Evolutionary conservation across 2,113 vertebrate species (phyloP).

Genomic region (Aramus guarauna): DNA sequence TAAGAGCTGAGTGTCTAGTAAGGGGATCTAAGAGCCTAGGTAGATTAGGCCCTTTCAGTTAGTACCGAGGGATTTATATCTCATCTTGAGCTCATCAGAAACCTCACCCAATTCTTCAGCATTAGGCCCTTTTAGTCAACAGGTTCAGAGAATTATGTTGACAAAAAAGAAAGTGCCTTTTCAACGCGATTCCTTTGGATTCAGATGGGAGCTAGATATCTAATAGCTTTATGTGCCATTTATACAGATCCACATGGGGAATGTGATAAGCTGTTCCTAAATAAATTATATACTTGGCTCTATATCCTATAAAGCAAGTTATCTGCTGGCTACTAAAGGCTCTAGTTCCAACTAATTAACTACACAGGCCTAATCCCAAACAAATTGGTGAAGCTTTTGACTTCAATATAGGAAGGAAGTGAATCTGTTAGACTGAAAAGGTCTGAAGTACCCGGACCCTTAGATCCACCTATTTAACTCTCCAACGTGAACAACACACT

Average conservation of each 20-base stretch:
- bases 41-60: not conserved
- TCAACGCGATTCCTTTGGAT: not conserved
- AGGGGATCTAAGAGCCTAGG: not conserved
- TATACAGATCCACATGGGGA: not conserved
- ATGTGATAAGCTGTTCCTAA: not conserved
- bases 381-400: not conserved
- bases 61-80: not conserved
- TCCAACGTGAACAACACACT: not conserved
- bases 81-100: not conserved
- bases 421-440: not conserved
- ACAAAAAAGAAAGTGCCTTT: not conserved
- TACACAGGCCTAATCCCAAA: not conserved
- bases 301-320: not conserved
- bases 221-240: not conserved
- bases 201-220: not conserved
- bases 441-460: not conserved
- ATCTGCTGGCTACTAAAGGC: not conserved
- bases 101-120: not conserved
- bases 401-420: not conserved
- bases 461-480: not conserved
- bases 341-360: not conserved
- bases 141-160: not conserved
- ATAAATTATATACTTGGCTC: not conserved
- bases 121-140: not conserved
- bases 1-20: not conserved